Evolutionary conservation across 1,140 invertebrate species (phyloP), one percentile per base, ranked within the genome.

Genomic region (Eumaeus atala): DNA sequence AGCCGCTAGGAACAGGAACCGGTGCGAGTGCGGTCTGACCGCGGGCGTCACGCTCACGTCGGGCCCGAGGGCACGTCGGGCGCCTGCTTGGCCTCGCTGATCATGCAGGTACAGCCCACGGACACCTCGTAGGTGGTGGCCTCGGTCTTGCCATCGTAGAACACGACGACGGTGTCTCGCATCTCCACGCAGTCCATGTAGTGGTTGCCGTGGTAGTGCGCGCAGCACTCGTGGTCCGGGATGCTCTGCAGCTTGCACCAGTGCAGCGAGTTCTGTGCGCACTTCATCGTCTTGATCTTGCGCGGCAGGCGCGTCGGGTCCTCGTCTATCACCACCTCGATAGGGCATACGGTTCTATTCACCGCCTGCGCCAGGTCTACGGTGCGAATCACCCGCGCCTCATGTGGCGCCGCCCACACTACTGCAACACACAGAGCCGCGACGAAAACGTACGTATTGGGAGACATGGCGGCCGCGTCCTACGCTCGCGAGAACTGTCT

Each of bases 101-200:
- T 70, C 63, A 78, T 59, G 66, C 79, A 83, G n/a, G 66, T 56
- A 70, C 79, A 83, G 61, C 79, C 79, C 56, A 83, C 79, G 1
- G 72, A 61, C 64, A 83, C 77, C 42, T 62, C 64, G 49, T 66
- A 48, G 33, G 56, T 48, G 42, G 34, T 21, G 40, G 66, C 57
- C 21, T 14, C n/a, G 14, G 48, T 17, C 9, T 9, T 35, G 40
- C 36, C 42, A 47, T 66, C 68, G 77, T 67, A 74, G 49, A 61
- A 67, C 58, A 84, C 80, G 33, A 70, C 63, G 67, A 79, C 80
- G 48, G 38, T 60, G 66, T 84, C 80, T 38, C 53, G 67, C 44
- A 84, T 68, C 69, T 84, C 70, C 21, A 75, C 74, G 67, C 80
- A 84, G 57, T 75, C 62, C 62, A 67, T 70, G 14, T 40, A n/a